Conservation (phyloP, 2,888 invertebrate species). For the Hyalella azteca region DNA sequence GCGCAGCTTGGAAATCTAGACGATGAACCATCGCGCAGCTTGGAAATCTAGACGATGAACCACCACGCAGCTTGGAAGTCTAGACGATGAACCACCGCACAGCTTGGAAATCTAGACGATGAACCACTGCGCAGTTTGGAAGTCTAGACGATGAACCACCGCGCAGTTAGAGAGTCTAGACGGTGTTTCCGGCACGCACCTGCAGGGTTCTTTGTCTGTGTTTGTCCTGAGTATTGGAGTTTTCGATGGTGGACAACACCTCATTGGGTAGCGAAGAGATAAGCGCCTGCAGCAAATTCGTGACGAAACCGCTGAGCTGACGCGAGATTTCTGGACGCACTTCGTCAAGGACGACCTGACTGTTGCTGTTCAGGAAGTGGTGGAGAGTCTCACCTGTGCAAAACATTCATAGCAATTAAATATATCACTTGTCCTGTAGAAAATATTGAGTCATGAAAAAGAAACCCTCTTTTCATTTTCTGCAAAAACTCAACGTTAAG, state of each 20-base stretch:
- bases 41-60: too few relatives aligned
- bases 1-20: too few relatives aligned
- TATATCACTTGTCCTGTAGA: too few relatives aligned
- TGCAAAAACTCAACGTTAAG: too few relatives aligned
- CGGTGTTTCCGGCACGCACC: background rate
- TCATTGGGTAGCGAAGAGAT: conserved; percentile 1
- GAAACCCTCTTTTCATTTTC: too few relatives aligned
- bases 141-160: background rate
- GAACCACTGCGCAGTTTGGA: background rate
- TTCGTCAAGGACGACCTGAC: conserved; percentile 45
- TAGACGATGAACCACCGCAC: too few relatives aligned
- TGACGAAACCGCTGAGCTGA: conserved; percentile 12
- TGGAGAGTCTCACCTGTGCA: conserved; percentile 48
- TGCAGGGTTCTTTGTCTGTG: background rate
- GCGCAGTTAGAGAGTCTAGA: background rate
- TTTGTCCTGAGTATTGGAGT: background rate
- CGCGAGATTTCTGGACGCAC: conserved; percentile 44
- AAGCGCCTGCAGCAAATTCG: background rate
- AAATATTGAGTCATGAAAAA: too few relatives aligned
- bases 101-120: too few relatives aligned
- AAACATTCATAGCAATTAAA: too few relatives aligned
- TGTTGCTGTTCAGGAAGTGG: conserved; percentile 54
- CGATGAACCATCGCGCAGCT: too few relatives aligned
- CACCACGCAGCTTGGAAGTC: too few relatives aligned
- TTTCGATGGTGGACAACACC: background rate